Evolutionary conservation across 2,113 vertebrate genomes (phyloP).

Genomic region (Pungitius pungitius): DNA sequence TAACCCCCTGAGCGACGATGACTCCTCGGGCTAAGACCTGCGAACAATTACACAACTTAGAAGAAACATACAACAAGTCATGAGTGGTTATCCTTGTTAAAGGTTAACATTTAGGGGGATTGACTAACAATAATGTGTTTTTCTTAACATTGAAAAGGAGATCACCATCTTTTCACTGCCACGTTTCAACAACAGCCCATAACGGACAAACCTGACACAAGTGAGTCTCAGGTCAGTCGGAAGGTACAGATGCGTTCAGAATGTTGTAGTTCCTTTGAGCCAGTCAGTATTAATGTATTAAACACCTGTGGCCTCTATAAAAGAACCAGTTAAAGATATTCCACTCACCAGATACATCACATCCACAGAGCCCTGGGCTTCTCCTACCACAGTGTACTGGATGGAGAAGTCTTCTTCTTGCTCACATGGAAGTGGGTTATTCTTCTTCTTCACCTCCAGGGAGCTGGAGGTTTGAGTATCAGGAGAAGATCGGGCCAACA

Average conservation of each 20-base stretch:
- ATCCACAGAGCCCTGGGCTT: slow-evolving; percentile 48
- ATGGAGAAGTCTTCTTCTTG: slow-evolving; percentile 47
- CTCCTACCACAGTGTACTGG: slow-evolving; percentile 67
- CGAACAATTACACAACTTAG: slow-evolving; percentile 4
- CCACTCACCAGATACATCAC: slow-evolving; percentile 75
- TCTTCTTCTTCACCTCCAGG: slow-evolving; percentile 55
- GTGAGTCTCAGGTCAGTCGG: neutral
- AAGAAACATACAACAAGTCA: neutral
- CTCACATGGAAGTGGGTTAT: slow-evolving; percentile 55
- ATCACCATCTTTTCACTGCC: neutral
- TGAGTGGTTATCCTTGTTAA: neutral
- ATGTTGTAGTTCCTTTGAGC: too few relatives aligned
- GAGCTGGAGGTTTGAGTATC: slow-evolving; percentile 57
- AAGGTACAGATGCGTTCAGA: neutral
- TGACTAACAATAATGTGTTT: neutral
- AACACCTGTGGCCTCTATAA: neutral
- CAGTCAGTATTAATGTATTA: neutral
- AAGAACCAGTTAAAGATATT: neutral
- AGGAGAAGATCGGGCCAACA: slow-evolving; percentile 29
- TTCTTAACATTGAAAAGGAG: neutral
- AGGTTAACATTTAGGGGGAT: neutral
- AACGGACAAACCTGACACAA: too few relatives aligned
- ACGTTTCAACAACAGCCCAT: neutral
- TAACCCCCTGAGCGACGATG: slow-evolving; percentile 74
- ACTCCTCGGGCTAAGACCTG: slow-evolving; percentile 82